Evolutionary conservation across 1,140 invertebrate species (phyloP).

Genomic region (Eciton burchellii): DNA sequence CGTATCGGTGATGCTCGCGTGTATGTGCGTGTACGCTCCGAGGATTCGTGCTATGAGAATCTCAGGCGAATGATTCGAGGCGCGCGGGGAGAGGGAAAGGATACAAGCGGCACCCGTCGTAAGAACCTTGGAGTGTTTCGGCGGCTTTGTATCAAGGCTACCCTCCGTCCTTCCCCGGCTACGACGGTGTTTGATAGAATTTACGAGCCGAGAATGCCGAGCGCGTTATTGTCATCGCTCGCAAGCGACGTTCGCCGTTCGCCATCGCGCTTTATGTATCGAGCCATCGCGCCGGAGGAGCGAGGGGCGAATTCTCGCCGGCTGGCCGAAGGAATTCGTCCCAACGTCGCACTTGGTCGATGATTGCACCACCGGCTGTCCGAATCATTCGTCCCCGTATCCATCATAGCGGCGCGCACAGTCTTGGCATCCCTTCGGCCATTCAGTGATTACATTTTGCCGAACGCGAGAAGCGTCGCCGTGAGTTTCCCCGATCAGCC

Average conservation of each 20-base stretch:
- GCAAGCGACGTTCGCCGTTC: slow-evolving; percentile 14
- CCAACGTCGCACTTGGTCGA: background rate
- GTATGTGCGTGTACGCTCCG: background rate
- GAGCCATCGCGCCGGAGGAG: background rate
- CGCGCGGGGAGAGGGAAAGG: slow-evolving; percentile 8
- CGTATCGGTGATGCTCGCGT: background rate
- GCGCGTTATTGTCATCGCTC: slow-evolving; percentile 42
- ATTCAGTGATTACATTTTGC: background rate
- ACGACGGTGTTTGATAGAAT: slow-evolving; percentile 49
- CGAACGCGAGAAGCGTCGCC: background rate
- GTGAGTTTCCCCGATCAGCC: slow-evolving; percentile 4
- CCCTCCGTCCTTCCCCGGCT: background rate
- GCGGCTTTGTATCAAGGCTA: slow-evolving; percentile 32
- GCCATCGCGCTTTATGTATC: slow-evolving; percentile 17
- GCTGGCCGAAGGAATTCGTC: background rate
- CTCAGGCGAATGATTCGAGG: slow-evolving; percentile 51
- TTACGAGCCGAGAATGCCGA: slow-evolving; percentile 46
- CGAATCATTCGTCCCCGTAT: slow-evolving; percentile 7
- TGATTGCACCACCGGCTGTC: background rate
- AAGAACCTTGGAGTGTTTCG: slow-evolving; percentile 43
- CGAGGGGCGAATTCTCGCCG: background rate
- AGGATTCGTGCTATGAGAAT: slow-evolving; percentile 17
- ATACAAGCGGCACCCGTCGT: slow-evolving; percentile 39
- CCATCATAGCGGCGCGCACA: background rate
- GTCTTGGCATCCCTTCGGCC: background rate